Evolutionary conservation across 2,113 vertebrate species (phyloP), one percentile per base, ranked within the genome.

Genomic region (Esox niger): DNA sequence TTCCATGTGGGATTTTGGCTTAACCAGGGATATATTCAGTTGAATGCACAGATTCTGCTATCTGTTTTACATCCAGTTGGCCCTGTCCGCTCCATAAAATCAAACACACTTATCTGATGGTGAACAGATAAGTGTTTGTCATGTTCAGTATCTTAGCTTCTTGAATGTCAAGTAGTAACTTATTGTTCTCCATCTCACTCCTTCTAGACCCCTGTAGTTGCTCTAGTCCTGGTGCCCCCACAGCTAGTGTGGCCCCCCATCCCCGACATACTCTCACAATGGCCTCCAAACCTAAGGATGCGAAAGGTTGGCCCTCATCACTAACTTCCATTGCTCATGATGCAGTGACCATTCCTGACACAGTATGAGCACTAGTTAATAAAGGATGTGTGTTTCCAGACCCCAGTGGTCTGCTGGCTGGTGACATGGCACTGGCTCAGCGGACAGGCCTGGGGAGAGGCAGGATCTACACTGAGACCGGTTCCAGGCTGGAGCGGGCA

Each of bases 401-500:
- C 7, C 79, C 76, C 20, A 80, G 74, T 7, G 79, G 79, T 0
- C 38, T 91, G 59, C 76, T 88, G 66, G 82, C 90, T 46, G 87
- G 86, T 63, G 89, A 87, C 79, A 86, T 82, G 68, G 64, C 76
- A 30, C 84, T 85, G 73, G 84, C 88, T 27, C 86, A 86, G 6
- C 79, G 70, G 61, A 88, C 87, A 0, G 70, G 85, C 69, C 73
- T 85, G 52, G 71, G 46, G 49, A 80, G 82, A 74, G 81, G 79
- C 2, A 71, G 79, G 55, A 88, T 84, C 64, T 83, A 86, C 63
- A 68, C 83, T 11, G 77, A 75, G 21, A 73, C 69, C 6, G 76
- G 74, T 58, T 75, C 59, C 15, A 82, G 79, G 11, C 49, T 83
- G 20, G 78, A 90, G 15, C 79, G 80, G 29, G 75, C 75, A 3